Evolutionary conservation across 2,888 invertebrate genomes (phyloP).

Genomic region (Thecocarcelia acutangulata): DNA sequence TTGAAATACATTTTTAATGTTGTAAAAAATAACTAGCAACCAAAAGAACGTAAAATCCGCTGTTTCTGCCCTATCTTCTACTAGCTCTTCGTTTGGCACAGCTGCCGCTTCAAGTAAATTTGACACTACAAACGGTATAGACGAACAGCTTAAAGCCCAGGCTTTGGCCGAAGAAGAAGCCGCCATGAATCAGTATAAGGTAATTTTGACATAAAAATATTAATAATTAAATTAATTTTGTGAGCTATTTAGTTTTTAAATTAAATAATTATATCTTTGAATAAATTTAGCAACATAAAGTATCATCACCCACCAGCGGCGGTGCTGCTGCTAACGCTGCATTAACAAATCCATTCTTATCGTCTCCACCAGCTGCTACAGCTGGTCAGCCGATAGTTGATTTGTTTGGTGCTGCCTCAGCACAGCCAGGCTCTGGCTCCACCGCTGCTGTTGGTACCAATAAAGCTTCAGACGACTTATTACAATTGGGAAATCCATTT

Average conservation of each 20-base stretch:
- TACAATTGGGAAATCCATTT: slow-evolving; percentile 95
- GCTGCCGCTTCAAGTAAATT: slow-evolving; percentile 89
- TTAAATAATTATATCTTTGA: slow-evolving; percentile 51
- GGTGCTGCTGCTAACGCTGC: slow-evolving; percentile 82
- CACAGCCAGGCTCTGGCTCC: slow-evolving; percentile 77
- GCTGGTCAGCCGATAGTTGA: slow-evolving; percentile 87
- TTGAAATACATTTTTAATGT: slow-evolving; percentile 58
- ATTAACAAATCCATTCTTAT: slow-evolving; percentile 92
- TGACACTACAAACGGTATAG: slow-evolving; percentile 89
- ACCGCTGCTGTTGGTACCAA: slow-evolving; percentile 81
- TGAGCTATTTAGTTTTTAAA: neutral
- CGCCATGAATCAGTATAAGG: slow-evolving; percentile 97
- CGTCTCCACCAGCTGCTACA: slow-evolving; percentile 84
- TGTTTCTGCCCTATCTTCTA: slow-evolving; percentile 93
- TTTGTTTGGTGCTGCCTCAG: slow-evolving; percentile 85
- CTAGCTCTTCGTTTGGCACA: slow-evolving; percentile 93
- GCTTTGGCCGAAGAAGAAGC: slow-evolving; percentile 98
- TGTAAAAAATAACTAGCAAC: slow-evolving; percentile 84
- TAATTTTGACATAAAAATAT: slow-evolving; percentile 75
- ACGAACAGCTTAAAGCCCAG: slow-evolving; percentile 92
- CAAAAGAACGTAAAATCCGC: slow-evolving; percentile 94
- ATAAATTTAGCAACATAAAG: slow-evolving; percentile 85
- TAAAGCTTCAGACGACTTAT: slow-evolving; percentile 93
- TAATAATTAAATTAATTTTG: slow-evolving; percentile 2
- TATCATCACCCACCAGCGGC: slow-evolving; percentile 88